Percentiles rank a stretch among this genome's conserved stretches.
Evolutionary conservation across 1,140 invertebrate genomes (phyloP).

Genomic region (Drosophila ogumai): DNA sequence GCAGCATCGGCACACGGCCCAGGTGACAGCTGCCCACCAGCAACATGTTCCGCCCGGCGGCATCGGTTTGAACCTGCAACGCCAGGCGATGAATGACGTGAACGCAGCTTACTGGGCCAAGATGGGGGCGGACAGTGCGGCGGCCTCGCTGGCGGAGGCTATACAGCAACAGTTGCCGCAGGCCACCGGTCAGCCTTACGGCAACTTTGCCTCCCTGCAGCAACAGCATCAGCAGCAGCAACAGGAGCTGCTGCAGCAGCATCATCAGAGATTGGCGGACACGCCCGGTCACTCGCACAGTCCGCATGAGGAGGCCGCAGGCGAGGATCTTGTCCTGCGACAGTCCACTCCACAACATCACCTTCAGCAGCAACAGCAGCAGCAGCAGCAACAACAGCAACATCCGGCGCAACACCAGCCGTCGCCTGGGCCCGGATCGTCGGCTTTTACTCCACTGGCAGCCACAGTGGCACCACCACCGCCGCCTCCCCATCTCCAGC

Average conservation of each 20-base stretch:
- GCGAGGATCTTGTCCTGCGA: slow-evolving; percentile 85
- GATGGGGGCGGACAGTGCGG: slow-evolving; percentile 89
- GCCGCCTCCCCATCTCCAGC: slow-evolving; percentile 88
- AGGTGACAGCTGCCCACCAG: slow-evolving; percentile 87
- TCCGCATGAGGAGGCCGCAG: slow-evolving; percentile 84
- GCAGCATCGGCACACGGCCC: slow-evolving; percentile 83
- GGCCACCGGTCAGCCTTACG: slow-evolving; percentile 88
- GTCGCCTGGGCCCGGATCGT: slow-evolving; percentile 86
- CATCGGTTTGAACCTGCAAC: slow-evolving; percentile 87
- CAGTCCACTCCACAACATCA: slow-evolving; percentile 68
- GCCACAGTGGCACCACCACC: slow-evolving; percentile 88
- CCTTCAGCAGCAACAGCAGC: slow-evolving; percentile 77
- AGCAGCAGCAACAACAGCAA: slow-evolving; percentile 84
- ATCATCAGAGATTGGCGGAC: slow-evolving; percentile 67
- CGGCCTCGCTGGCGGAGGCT: slow-evolving; percentile 61
- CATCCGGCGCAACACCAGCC: slow-evolving; percentile 81
- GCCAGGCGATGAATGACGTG: slow-evolving; percentile 86
- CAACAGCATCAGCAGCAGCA: slow-evolving; percentile 85
- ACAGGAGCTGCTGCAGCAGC: slow-evolving; percentile 67
- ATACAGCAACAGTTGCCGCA: slow-evolving; percentile 91
- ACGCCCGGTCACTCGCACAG: slow-evolving; percentile 80
- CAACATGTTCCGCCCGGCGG: slow-evolving; percentile 84
- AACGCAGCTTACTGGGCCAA: slow-evolving; percentile 88
- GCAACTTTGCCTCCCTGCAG: slow-evolving; percentile 88
- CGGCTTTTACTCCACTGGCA: slow-evolving; percentile 93